Percentiles rank a stretch among this genome's conserved stretches.
Evolutionary conservation across 2,113 vertebrate species (phyloP).

Genomic region (Megaleporinus macrocephalus): DNA sequence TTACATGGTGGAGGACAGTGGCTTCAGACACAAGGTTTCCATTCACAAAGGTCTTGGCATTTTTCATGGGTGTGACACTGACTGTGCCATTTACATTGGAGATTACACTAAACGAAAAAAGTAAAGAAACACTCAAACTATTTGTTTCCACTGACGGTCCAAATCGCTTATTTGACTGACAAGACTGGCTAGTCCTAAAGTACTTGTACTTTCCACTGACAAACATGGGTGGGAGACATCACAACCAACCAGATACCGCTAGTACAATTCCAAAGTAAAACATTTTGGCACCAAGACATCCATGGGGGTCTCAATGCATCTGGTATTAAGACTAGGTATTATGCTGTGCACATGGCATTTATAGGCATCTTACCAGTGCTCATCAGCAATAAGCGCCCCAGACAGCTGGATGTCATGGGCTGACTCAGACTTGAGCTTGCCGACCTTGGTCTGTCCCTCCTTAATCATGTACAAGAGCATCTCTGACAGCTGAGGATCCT

Average conservation of each 20-base stretch:
- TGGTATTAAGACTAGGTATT: constrained; percentile 11
- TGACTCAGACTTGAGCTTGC: constrained; percentile 80
- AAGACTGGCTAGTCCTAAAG: neutral
- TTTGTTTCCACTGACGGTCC: neutral
- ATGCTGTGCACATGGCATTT: constrained; percentile 15
- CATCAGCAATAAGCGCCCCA: constrained; percentile 89
- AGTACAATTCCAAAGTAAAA: neutral
- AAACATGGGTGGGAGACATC: neutral
- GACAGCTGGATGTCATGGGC: constrained; percentile 90
- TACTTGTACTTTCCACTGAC: neutral
- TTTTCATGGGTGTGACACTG: constrained; percentile 81
- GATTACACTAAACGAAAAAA: constrained; percentile 79
- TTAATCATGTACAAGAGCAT: constrained; percentile 96
- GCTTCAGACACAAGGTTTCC: constrained; percentile 82
- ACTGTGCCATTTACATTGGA: constrained; percentile 79
- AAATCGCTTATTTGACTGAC: neutral
- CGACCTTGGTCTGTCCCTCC: constrained; percentile 90
- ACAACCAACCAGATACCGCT: neutral
- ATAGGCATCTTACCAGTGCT: constrained; percentile 85
- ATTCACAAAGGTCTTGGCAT: constrained; percentile 91
- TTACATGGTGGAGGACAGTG: constrained; percentile 89
- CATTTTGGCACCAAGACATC: neutral
- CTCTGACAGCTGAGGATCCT: constrained; percentile 96
- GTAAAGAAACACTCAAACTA: neutral
- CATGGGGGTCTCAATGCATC: neutral